These are phyloP conservation scores for Venturia canescens DNA, from an alignment of 1,140 invertebrate species.

Conservation along the genomic window DNA sequence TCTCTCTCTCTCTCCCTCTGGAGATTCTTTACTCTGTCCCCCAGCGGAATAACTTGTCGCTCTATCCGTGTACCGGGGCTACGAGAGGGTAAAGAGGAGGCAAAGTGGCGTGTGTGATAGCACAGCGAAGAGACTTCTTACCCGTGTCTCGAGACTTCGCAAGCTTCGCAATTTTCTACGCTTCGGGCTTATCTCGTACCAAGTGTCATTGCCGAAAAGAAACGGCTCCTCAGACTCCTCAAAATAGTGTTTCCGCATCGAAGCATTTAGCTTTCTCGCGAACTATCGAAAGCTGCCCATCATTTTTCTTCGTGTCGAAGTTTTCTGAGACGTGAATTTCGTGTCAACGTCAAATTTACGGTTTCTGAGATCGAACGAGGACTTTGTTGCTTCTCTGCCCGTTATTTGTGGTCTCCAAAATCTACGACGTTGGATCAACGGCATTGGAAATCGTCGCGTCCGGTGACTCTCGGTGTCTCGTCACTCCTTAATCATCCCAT, in stretches of 20 bases:
- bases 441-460: too few relatives aligned
- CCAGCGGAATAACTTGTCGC: not conserved
- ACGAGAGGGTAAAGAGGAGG: not conserved
- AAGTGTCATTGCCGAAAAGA: not conserved
- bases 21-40: not conserved
- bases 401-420: too few relatives aligned
- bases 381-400: too few relatives aligned
- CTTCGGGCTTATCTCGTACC: not conserved
- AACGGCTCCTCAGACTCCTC: not conserved
- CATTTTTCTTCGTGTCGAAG: too few relatives aligned
- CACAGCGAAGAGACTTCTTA: not conserved
- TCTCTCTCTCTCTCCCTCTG: not conserved
- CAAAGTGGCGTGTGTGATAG: not conserved
- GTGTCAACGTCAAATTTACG: too few relatives aligned
- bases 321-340: too few relatives aligned
- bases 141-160: not conserved
- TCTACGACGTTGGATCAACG: too few relatives aligned
- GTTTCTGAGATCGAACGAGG: too few relatives aligned
- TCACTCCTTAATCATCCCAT: too few relatives aligned
- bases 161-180: slow-evolving; percentile 35
- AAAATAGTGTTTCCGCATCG: not conserved
- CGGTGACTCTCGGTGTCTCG: too few relatives aligned
- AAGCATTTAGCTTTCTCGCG: not conserved
- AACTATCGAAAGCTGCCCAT: too few relatives aligned
- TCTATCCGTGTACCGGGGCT: not conserved